These are phyloP conservation scores for Amphimallon solstitiale DNA, from an alignment of 2,888 invertebrate species.

Conservation along the genomic window DNA sequence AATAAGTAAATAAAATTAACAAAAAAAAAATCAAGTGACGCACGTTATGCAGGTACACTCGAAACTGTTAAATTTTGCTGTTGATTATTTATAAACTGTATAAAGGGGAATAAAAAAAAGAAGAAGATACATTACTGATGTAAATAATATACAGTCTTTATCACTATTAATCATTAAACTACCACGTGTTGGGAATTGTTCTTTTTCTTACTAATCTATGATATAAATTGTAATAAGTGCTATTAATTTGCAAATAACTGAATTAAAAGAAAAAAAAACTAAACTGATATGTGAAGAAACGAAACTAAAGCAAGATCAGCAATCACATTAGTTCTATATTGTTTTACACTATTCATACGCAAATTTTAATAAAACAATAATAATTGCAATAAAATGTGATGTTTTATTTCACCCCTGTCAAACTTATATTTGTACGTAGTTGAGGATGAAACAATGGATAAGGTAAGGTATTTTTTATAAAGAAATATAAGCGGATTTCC, in stretches of 20 bases:
- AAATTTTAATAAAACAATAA: constrained; percentile 55
- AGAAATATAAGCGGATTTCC: too few species aligned
- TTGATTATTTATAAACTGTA: constrained; percentile 36
- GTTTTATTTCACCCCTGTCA: not conserved
- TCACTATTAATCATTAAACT: constrained; percentile 20
- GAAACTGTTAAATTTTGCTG: constrained; percentile 34
- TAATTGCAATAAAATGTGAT: constrained; percentile 36
- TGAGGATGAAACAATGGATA: too few species aligned
- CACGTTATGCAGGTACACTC: constrained; percentile 19
- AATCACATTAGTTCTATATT: constrained; percentile 57
- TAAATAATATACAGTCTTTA: constrained; percentile 16
- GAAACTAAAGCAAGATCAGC: constrained; percentile 50
- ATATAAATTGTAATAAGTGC: constrained; percentile 29
- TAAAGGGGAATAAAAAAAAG: constrained; percentile 7
- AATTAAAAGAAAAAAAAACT: constrained; percentile 30
- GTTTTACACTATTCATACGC: constrained; percentile 60
- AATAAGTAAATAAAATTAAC: not conserved
- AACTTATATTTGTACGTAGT: too few species aligned
- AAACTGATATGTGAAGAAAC: constrained; percentile 24
- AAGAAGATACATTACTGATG: constrained; percentile 2
- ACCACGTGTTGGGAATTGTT: constrained; percentile 18
- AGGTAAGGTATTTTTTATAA: too few species aligned
- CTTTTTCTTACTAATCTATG: not conserved
- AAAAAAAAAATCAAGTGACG: too few species aligned
- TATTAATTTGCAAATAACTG: constrained; percentile 30